Evolutionary conservation across 1,140 invertebrate species (phyloP).

Genomic region (Aphis gossypii): DNA sequence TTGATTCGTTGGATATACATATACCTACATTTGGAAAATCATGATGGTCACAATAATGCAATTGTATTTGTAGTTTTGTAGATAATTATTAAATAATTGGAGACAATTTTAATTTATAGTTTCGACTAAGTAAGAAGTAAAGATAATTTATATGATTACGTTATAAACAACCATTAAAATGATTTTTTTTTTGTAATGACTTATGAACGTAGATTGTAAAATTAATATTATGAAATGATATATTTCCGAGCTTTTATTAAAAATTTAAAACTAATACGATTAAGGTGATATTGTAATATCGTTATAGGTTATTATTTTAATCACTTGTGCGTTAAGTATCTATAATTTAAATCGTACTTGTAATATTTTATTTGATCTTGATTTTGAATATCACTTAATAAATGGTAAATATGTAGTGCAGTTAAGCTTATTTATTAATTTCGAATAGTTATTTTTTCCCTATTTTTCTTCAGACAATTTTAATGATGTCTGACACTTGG

Average conservation of each 20-base stretch:
- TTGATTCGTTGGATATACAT: too few relatives aligned
- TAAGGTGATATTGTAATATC: not conserved
- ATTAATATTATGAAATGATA: not conserved
- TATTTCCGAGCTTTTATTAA: not conserved
- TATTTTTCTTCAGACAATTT: not conserved
- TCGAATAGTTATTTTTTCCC: not conserved
- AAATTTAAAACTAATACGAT: not conserved
- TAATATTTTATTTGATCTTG: not conserved
- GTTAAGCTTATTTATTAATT: not conserved
- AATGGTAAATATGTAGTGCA: not conserved
- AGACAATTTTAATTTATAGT: not conserved
- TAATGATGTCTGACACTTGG: constrained; percentile 16
- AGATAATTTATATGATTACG: too few relatives aligned
- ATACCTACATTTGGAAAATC: not conserved
- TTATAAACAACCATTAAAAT: too few relatives aligned
- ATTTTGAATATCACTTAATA: not conserved
- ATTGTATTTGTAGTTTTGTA: too few relatives aligned
- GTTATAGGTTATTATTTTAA: too few relatives aligned
- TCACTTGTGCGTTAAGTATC: not conserved
- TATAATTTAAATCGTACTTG: not conserved
- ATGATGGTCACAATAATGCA: not conserved
- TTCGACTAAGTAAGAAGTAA: not conserved
- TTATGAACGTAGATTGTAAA: not conserved
- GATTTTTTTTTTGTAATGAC: too few relatives aligned
- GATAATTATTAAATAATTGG: not conserved